Conservation (phyloP, 92 coral and sea anemone genomes). For the Porites rus region DNA sequence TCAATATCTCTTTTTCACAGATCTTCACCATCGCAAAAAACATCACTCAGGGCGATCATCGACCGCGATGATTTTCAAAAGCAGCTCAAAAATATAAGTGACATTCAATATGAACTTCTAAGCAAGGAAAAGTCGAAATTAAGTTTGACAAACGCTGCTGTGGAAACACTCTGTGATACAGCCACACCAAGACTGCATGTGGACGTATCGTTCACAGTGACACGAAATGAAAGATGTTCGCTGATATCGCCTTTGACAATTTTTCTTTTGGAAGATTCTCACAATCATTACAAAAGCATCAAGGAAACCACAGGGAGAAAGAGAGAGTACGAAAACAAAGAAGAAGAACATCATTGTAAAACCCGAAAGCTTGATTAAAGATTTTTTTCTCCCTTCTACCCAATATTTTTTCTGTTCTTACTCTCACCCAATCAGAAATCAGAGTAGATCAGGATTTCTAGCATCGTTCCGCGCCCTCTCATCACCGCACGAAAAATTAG, state of each 20-base stretch:
- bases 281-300: not conserved
- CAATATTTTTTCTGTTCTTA: no score
- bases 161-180: not conserved
- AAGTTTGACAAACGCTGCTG: not conserved
- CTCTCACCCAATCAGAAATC: no score
- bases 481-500: no score
- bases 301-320: not conserved
- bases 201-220: not conserved
- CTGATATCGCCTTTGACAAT: slow-evolving; percentile 4
- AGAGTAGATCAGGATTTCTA: no score
- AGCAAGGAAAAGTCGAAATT: not conserved
- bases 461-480: no score
- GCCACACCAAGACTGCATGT: not conserved
- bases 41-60: not conserved
- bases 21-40: not conserved
- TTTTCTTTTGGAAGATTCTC: not conserved
- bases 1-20: not conserved
- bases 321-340: not conserved
- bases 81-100: not conserved
- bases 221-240: no score
- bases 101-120: not conserved
- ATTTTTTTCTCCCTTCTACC: not conserved
- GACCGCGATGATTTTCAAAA: not conserved
- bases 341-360: not conserved
- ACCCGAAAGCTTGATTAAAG: slow-evolving; percentile 6